Percentiles rank a stretch among this genome's conserved stretches.
phyloP scores from a whole-genome alignment of 2,797 vertebrate species.

The Danio kyathit region DNA sequence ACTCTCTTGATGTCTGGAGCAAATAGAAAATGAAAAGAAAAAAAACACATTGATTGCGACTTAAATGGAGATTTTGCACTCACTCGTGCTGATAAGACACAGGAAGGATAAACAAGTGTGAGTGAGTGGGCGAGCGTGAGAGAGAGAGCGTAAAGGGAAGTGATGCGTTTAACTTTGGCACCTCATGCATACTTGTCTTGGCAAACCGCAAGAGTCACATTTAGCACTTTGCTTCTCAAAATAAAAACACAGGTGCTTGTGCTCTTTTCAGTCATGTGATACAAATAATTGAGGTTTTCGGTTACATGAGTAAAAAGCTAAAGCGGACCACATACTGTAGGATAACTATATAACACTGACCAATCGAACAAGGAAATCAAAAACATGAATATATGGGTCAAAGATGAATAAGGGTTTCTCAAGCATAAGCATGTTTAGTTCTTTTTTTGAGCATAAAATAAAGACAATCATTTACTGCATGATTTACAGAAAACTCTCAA shows the following conservation, averaged over 20 bases:
- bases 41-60: conserved; percentile 2
- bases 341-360: not conserved
- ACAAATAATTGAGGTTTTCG: conserved; percentile 27
- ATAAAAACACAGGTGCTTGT: conserved; percentile 27
- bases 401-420: too few species aligned
- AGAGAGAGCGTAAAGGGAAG: not conserved
- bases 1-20: not conserved
- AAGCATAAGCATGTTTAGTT: too few species aligned
- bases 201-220: conserved; percentile 43
- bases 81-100: conserved; percentile 17
- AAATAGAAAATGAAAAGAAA: not conserved
- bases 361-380: not conserved
- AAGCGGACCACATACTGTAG: conserved; percentile 2
- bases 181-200: conserved; percentile 15
- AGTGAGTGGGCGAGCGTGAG: not conserved
- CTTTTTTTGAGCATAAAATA: too few species aligned
- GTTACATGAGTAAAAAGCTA: conserved; percentile 13
- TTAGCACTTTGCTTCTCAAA: conserved; percentile 40
- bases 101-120: not conserved
- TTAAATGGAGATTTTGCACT: not conserved
- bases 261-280: conserved; percentile 7
- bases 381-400: too few species aligned
- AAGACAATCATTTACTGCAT: too few species aligned
- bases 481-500: too few species aligned
- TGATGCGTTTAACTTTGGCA: conserved; percentile 27